Evolutionary conservation across 23 tunicate genomes (phyloP).

Genomic region (Styela clava): DNA sequence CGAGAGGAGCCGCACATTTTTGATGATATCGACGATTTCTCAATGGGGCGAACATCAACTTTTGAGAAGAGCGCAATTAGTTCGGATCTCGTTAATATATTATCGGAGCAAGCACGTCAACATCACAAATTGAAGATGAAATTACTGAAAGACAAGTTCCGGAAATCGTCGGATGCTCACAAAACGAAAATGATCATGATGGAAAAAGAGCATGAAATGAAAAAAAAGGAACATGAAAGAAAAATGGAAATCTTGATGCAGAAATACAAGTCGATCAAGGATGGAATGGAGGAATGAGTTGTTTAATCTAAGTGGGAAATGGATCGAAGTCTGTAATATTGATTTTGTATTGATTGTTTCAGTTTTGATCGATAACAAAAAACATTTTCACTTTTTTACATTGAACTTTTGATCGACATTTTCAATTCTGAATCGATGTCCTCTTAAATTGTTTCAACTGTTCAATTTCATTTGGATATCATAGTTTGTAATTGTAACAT

Average conservation of each 20-base stretch:
- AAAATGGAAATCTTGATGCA: constrained; percentile 29
- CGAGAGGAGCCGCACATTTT: constrained; percentile 22
- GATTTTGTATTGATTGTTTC: too few species aligned
- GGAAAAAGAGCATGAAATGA: constrained; percentile 21
- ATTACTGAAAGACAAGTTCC: constrained; percentile 14
- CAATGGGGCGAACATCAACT: not conserved
- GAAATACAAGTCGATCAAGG: constrained; percentile 23
- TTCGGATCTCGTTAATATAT: constrained; percentile 17
- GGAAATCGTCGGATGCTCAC: constrained; percentile 16
- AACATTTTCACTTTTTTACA: too few species aligned
- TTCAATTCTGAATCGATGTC: too few species aligned
- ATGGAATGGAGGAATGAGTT: not conserved
- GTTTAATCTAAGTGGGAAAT: too few species aligned
- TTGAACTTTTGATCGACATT: too few species aligned
- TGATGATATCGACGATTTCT: constrained; percentile 20
- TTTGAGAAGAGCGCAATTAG: constrained; percentile 2
- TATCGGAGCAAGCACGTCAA: constrained; percentile 25
- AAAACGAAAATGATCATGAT: constrained; percentile 19
- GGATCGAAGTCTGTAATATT: too few species aligned
- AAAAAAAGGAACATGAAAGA: constrained; percentile 22
- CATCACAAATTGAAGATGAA: constrained; percentile 34
- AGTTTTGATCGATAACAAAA: too few species aligned
- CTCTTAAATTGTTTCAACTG: too few species aligned
- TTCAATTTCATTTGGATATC: too few species aligned
- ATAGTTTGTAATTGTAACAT: too few species aligned